Evolutionary conservation across 2,797 vertebrate species (phyloP).

Genomic region (Simalia tracyae): DNA sequence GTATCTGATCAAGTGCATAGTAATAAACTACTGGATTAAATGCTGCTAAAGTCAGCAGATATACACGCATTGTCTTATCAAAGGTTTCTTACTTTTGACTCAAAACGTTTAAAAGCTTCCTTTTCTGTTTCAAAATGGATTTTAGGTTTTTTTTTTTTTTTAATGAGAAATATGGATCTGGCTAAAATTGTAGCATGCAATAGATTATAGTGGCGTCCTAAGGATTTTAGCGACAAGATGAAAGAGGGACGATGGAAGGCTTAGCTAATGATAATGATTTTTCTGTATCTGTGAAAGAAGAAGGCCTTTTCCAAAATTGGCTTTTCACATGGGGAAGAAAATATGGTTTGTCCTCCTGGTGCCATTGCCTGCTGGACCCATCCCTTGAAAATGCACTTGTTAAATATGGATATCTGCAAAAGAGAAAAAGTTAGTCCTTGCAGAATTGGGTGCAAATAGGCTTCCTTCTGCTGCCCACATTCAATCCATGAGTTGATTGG

Average conservation of each 20-base stretch:
- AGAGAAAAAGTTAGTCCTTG: neutral
- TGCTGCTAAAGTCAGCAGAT: conserved; percentile 69
- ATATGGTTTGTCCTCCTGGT: neutral
- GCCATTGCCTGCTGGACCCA: neutral
- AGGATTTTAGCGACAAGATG: neutral
- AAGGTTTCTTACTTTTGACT: conserved; percentile 44
- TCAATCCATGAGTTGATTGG: neutral
- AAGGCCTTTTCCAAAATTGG: neutral
- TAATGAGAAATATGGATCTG: neutral
- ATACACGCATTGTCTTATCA: conserved; percentile 59
- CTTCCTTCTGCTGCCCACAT: neutral
- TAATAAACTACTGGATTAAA: conserved; percentile 60
- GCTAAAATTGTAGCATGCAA: neutral
- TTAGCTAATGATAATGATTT: neutral
- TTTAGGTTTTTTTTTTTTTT: neutral
- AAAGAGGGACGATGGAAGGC: neutral
- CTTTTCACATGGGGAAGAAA: neutral
- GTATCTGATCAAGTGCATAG: conserved; percentile 67
- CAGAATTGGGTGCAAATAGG: neutral
- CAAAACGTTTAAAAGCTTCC: neutral
- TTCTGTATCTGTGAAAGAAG: neutral
- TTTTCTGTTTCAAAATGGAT: neutral
- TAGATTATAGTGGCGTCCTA: neutral
- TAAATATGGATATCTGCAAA: neutral
- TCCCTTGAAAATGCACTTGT: neutral